Evolutionary conservation across 2,888 invertebrate species (phyloP), one percentile per base, ranked within the genome.

Genomic region (Selenia dentaria): DNA sequence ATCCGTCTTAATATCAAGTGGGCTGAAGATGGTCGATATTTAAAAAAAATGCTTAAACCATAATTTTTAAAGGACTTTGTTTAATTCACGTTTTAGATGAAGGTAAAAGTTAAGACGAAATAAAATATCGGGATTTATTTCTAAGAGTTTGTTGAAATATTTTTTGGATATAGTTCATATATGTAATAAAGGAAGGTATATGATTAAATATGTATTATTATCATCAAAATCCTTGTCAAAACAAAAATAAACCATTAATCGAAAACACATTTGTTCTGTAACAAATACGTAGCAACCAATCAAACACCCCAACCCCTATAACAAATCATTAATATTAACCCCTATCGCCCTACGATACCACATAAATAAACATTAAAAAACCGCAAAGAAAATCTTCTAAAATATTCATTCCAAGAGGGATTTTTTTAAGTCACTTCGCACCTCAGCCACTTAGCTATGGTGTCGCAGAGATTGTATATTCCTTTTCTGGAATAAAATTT

Each of bases 321-420:
- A 47, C 51, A 62, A 64, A 64, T 65, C 77, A 74, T 79, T 75
- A 79, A 80, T 79, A 79, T 74, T 75, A 79, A 74, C 74, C 71
- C 70, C 71, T 64, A 63, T 61, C 60, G 43, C 39, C 45, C 59
- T 59, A 57, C 68, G 67, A 74, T 64, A 64, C 59, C 67, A 63
- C 74, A 81, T 83, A 82, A 83, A 82, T 82, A 83, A 71, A 82
- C 76, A 79, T 82, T 79, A 79, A 75, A 80, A 78, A 67, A 71
- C 73, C 81, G 69, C 77, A 77, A 70, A 71, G 70, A 72, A 74
- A 70, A 62, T 60, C 68, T 69, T 62, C 64, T 84, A 77, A 83
- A 83, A 80, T 81, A 84, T 83, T 82, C 79, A 84, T 79, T 64
- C 62, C 35, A 51, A 53, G 54, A 60, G 63, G 65, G 67, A 57